A percentile compares a stretch with the other conserved stretches of the same genome.
Evolutionary conservation across 1,140 invertebrate genomes (phyloP).

Genomic region (Euglossa dilemma): DNA sequence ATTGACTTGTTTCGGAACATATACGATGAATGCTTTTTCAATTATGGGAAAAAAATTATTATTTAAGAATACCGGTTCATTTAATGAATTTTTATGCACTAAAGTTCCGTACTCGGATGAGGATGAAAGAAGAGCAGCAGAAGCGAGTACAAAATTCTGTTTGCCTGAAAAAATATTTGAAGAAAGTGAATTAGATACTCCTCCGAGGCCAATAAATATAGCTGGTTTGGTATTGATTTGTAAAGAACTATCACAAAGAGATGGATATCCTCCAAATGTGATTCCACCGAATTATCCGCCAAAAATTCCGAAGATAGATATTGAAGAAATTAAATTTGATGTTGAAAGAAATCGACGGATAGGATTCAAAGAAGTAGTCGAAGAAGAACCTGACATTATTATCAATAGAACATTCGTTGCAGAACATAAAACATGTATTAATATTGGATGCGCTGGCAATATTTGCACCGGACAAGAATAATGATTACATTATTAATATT

Average conservation of each 20-base stretch:
- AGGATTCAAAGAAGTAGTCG: background rate
- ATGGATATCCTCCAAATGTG: background rate
- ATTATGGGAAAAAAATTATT: conserved; percentile 20
- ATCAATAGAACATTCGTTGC: background rate
- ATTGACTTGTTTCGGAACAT: conserved; percentile 17
- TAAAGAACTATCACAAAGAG: conserved; percentile 14
- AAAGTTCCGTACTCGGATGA: conserved; percentile 39
- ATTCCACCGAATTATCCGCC: conserved; percentile 15
- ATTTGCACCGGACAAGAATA: conserved; percentile 32
- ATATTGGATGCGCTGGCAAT: conserved; percentile 14
- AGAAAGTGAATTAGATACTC: conserved; percentile 29
- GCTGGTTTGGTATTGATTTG: conserved; percentile 15
- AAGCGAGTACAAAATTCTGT: conserved; percentile 8
- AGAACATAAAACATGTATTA: background rate
- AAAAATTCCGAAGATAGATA: background rate
- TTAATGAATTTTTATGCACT: conserved; percentile 42
- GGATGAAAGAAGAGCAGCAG: conserved; percentile 18
- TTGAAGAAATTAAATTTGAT: conserved; percentile 12
- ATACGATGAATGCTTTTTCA: background rate
- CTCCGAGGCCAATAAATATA: conserved; percentile 17
- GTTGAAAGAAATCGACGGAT: background rate
- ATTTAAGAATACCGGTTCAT: conserved; percentile 29
- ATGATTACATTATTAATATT: background rate
- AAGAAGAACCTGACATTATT: background rate
- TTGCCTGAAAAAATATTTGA: background rate